phyloP scores from a whole-genome alignment of 2,888 invertebrate genomes.

The Trichopoda pennipes region DNA sequence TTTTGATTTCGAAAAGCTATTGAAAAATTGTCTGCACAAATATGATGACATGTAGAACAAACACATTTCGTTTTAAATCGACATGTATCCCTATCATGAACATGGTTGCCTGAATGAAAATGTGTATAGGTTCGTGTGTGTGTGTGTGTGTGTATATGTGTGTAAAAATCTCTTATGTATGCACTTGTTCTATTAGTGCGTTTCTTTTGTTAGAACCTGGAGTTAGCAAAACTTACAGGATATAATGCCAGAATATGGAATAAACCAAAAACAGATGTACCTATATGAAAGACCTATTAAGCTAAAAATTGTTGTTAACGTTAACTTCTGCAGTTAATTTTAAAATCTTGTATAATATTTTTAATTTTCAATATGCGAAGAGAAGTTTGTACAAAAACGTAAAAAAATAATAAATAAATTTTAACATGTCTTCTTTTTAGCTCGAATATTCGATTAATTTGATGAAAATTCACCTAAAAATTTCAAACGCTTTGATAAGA shows the following conservation, averaged over 20 bases:
- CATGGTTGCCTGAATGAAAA: no score
- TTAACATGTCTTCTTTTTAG: no score
- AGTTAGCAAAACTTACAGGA: conserved; percentile 57
- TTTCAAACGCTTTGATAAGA: no score
- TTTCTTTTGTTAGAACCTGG: conserved; percentile 48
- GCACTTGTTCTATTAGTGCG: neutral
- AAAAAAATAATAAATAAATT: no score
- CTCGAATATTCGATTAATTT: no score
- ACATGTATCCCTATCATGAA: conserved; percentile 9
- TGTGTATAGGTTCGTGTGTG: no score
- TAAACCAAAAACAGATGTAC: neutral
- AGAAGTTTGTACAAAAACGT: no score
- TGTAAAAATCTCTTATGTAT: neutral
- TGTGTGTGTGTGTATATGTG: neutral
- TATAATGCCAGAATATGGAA: conserved; percentile 49
- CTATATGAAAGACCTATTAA: conserved; percentile 17
- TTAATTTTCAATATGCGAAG: neutral
- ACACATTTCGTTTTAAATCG: conserved; percentile 29
- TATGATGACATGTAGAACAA: conserved; percentile 65
- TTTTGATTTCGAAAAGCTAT: conserved; percentile 42
- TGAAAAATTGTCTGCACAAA: conserved; percentile 60
- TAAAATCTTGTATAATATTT: neutral
- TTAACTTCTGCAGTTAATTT: conserved; percentile 36
- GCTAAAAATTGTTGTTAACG: conserved; percentile 34
- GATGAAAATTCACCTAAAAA: no score